A percentile compares a stretch with the other conserved stretches of the same genome.
Conservation (phyloP, 2,113 vertebrate species). For the Rhipidura dahli region DNA sequence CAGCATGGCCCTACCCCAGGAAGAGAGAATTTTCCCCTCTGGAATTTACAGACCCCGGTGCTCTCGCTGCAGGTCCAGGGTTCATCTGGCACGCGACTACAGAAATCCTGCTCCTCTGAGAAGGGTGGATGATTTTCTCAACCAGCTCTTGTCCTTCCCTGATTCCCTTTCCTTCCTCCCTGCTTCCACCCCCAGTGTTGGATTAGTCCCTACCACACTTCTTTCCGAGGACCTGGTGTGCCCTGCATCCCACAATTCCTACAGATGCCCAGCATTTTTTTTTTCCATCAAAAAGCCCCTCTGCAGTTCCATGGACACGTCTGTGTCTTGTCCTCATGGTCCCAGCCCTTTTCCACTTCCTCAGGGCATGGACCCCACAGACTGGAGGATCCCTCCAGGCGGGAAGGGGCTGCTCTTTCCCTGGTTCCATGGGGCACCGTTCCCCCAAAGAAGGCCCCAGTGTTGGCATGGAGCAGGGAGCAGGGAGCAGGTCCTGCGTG, state of each 20-base stretch:
- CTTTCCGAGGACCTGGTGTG: accelerated
- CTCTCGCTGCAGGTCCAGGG: neutral
- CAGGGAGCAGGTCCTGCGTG: accelerated
- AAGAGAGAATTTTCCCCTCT: neutral
- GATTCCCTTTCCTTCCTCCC: neutral
- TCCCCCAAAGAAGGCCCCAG: accelerated
- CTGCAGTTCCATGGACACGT: neutral
- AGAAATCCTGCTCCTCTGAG: neutral
- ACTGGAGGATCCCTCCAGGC: neutral
- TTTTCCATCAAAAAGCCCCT: neutral
- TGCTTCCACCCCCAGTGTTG: accelerated
- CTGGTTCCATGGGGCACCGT: accelerated
- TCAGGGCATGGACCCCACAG: accelerated
- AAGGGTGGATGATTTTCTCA: accelerated
- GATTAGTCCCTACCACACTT: neutral
- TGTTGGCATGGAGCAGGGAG: accelerated
- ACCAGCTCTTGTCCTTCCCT: neutral
- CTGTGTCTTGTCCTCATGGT: accelerated
- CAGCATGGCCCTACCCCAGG: neutral
- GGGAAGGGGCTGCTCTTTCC: neutral
- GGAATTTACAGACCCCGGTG: neutral
- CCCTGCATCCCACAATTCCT: neutral
- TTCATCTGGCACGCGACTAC: neutral
- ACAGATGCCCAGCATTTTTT: neutral
- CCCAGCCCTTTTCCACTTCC: neutral